A percentile compares a stretch with the other conserved stretches of the same genome.
Conservation (phyloP, 1,140 invertebrate genomes). For the Oscheius sp. region DNA sequence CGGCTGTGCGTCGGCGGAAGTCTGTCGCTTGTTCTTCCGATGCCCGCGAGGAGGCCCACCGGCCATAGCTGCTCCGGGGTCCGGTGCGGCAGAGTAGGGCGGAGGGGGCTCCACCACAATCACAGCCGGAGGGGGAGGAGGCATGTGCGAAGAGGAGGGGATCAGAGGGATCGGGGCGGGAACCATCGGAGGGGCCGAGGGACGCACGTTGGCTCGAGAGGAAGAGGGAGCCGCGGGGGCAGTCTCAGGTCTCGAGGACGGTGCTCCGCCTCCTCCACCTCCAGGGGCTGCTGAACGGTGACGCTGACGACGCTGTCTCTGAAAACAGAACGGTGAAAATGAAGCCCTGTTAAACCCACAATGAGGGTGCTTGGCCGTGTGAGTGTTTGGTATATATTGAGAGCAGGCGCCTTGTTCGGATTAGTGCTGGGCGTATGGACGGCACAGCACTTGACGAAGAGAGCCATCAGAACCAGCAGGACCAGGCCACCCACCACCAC, state of each 20-base stretch:
- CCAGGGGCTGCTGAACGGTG: conserved; percentile 37
- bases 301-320: conserved; percentile 33
- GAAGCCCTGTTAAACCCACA: background rate
- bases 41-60: conserved; percentile 38
- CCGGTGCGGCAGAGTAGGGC: conserved; percentile 47
- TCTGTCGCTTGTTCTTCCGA: conserved; percentile 36
- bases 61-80: conserved; percentile 29
- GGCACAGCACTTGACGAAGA: conserved; percentile 99
- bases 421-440: conserved; percentile 81
- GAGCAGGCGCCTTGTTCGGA: conserved; percentile 57
- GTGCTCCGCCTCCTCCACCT: background rate
- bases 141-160: background rate
- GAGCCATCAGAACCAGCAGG: conserved; percentile 88
- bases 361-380: conserved; percentile 54
- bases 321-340: background rate
- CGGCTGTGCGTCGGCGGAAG: conserved; percentile 19
- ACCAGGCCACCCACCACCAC: conserved; percentile 77
- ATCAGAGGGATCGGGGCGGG: conserved; percentile 35
- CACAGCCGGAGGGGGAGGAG: conserved; percentile 28
- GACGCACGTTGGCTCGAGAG: conserved; percentile 1
- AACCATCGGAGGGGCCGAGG: conserved; percentile 48
- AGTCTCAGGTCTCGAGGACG: conserved; percentile 1
- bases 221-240: background rate
- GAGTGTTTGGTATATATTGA: conserved; percentile 55
- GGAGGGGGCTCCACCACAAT: conserved; percentile 51